Evolutionary conservation across 2,797 vertebrate species (phyloP).

Genomic region (Sebastolobus alascanus): DNA sequence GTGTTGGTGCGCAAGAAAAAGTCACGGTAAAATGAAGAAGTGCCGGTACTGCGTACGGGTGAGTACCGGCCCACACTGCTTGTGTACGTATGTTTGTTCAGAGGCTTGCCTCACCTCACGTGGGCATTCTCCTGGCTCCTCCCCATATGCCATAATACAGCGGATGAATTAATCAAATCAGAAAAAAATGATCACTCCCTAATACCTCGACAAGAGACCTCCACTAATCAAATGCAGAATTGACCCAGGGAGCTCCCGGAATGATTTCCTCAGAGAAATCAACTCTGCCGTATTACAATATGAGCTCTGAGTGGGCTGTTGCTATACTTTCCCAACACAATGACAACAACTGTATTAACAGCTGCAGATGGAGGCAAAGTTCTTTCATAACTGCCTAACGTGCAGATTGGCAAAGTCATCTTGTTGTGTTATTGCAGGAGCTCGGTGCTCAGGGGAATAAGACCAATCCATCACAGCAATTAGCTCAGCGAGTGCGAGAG

Average conservation of each 20-base stretch:
- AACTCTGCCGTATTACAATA: constrained; percentile 32
- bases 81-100: constrained; percentile 1
- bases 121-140: constrained; percentile 21
- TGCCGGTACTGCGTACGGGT: too few species aligned
- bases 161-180: constrained; percentile 61
- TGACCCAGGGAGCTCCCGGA: constrained; percentile 35
- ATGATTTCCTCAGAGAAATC: constrained; percentile 68
- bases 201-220: constrained; percentile 23
- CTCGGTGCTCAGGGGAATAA: constrained; percentile 49
- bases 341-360: constrained; percentile 37
- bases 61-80: too few species aligned
- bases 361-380: constrained; percentile 42
- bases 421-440: constrained; percentile 58
- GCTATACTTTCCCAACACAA: constrained; percentile 20
- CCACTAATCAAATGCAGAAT: constrained; percentile 53
- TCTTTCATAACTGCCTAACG: constrained; percentile 54
- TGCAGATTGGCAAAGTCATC: constrained; percentile 60
- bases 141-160: background rate
- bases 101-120: constrained; percentile 5
- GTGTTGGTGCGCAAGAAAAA: too few species aligned
- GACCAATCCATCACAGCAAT: constrained; percentile 71
- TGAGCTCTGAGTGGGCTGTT: constrained; percentile 51
- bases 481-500: constrained; percentile 48
- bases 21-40: too few species aligned
- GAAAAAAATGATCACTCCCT: constrained; percentile 38